These are phyloP conservation scores for Platyrinchus mystaceus DNA, from an alignment of 2,797 vertebrate genomes.

Conservation along the genomic window DNA sequence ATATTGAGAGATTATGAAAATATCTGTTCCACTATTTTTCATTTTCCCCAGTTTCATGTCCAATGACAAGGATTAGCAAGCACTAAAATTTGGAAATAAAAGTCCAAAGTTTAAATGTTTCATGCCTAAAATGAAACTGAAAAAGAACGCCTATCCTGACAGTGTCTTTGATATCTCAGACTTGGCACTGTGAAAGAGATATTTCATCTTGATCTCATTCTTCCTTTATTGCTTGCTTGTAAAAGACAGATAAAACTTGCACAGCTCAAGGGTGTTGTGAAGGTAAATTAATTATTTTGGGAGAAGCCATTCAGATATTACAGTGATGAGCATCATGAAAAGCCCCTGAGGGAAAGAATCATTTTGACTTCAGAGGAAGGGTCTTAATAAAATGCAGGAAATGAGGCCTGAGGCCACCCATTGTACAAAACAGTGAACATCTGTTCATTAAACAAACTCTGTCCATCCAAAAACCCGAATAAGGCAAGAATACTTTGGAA, in stretches of 20 bases:
- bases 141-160: background rate
- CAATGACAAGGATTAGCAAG: background rate
- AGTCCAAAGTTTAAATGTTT: background rate
- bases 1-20: background rate
- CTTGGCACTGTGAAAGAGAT: background rate
- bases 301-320: conserved; percentile 13
- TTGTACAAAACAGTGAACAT: conserved; percentile 37
- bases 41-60: background rate
- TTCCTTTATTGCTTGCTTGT: background rate
- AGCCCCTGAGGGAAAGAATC: background rate
- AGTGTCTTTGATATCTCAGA: background rate
- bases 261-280: conserved; percentile 23
- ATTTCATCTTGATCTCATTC: background rate
- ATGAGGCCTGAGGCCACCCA: background rate
- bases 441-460: conserved; percentile 39
- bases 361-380: conserved; percentile 8
- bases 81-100: background rate
- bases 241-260: background rate
- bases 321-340: background rate
- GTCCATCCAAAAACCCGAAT: background rate
- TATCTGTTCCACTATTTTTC: background rate
- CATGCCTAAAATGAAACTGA: background rate
- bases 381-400: conserved; percentile 16
- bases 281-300: conserved; percentile 54
- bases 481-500: background rate